These are phyloP conservation scores for Phthorimaea operculella DNA, from an alignment of 1,140 invertebrate genomes.

Conservation along the genomic window DNA sequence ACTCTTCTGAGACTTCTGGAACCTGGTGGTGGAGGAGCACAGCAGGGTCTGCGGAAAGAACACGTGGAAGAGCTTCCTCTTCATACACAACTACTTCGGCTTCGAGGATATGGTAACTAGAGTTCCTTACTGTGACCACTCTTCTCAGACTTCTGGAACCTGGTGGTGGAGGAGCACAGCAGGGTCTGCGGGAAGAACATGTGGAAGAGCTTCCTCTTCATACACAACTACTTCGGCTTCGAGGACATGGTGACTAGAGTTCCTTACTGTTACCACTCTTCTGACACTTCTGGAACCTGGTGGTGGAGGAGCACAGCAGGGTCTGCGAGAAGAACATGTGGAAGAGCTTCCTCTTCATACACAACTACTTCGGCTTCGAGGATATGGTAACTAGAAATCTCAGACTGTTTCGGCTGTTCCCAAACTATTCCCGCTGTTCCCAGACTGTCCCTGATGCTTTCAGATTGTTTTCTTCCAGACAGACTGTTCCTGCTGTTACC, in stretches of 20 bases:
- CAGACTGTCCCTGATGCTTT: too few relatives aligned
- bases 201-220: constrained; percentile 73
- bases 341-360: constrained; percentile 72
- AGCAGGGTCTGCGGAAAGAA: constrained; percentile 70
- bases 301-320: too few relatives aligned
- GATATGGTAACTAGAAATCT: too few relatives aligned
- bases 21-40: constrained; percentile 71
- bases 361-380: too few relatives aligned
- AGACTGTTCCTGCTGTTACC: too few relatives aligned
- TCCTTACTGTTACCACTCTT: too few relatives aligned
- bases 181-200: constrained; percentile 70
- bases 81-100: constrained; percentile 73
- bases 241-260: constrained; percentile 68
- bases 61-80: constrained; percentile 73
- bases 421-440: too few relatives aligned
- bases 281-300: too few relatives aligned
- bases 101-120: constrained; percentile 71
- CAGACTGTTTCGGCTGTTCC: too few relatives aligned
- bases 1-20: too few relatives aligned
- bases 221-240: constrained; percentile 73
- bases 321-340: constrained; percentile 72
- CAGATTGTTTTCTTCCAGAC: too few relatives aligned
- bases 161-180: constrained; percentile 71
- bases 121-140: neutral
- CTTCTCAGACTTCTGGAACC: too few relatives aligned